Evolutionary conservation across 2,888 invertebrate species (phyloP), one percentile per base, ranked within the genome.

Genomic region (Leptogaster cylindrica): DNA sequence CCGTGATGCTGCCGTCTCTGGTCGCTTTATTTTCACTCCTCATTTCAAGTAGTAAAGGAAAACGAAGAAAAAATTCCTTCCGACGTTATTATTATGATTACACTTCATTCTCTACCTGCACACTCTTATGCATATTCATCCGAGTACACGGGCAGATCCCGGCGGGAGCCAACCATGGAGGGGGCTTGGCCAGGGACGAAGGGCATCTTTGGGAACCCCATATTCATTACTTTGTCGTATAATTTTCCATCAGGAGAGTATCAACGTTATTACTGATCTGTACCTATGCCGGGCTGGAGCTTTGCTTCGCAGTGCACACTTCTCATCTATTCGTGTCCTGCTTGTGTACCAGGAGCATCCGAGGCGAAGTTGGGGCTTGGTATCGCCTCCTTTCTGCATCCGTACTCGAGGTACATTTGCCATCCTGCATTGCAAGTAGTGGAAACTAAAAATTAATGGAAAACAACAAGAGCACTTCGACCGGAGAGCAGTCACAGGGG

Each of bases 61-160:
- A 41, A 58, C 36, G 58, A 58, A 58, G 58, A 58, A 58, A 58
- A 46, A 58, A 58, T 58, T 41, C 39, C 36, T 41, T 58, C 25
- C 58, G 41, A 23, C 58, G 41, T 58, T 58, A 58, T 58, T 58
- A 58, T 58, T 58, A 58, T 58, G 58, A 58, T 58, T 58, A 58
- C 58, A 39, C 39, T 58, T 58, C 39, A 41, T 25, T 58, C 41
- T 41, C 25, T 58, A 58, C 58, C 58, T 39, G 58, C 58, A 58
- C 39, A 55, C 36, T 58, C 41, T 58, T 58, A 58, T 58, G 58
- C 58, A 58, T 58, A 58, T 58, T 41, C 58, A 20, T 14, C 12
- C 41, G n/a, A 12, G 23, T 14, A 36, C 39, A 58, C 16, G 41
- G 58, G 2, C 16, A 36, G 10, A 23, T 8, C 27, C 25, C n/a